A percentile compares a stretch with the other conserved stretches of the same genome.
Conservation (phyloP, 2,888 invertebrate species). For the Pandemis heparana region DNA sequence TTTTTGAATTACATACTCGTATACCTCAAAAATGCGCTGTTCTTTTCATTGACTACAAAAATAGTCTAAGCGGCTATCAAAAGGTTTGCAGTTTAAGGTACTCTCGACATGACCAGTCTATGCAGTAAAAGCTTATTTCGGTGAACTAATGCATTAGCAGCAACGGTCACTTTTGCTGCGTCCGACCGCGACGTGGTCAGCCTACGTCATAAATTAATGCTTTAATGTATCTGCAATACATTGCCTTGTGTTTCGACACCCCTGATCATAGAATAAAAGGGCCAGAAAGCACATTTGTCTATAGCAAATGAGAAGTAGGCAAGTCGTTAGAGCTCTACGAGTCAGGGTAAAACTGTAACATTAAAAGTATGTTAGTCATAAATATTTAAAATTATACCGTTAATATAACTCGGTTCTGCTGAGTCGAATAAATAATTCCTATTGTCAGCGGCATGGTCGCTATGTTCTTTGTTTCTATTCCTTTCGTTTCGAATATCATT, state of each 20-base stretch:
- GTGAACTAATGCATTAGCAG: constrained; percentile 1
- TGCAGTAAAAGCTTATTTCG: background rate
- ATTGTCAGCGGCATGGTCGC: constrained; percentile 8
- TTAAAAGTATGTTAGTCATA: background rate
- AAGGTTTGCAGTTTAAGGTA: background rate
- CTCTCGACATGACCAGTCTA: background rate
- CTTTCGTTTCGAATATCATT: constrained; percentile 78
- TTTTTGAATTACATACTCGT: too few species aligned
- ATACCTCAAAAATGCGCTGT: too few species aligned
- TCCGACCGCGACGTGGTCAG: background rate
- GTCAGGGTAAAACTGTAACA: background rate
- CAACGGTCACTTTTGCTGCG: constrained; percentile 5
- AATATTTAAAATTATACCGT: background rate
- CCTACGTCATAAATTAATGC: constrained; percentile 38
- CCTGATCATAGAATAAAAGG: constrained; percentile 30
- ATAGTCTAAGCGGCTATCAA: background rate
- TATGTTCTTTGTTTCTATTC: constrained; percentile 67
- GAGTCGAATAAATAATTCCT: background rate
- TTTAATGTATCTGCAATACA: constrained; percentile 35
- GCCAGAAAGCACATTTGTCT: constrained; percentile 10
- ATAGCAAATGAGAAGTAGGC: background rate
- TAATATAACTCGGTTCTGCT: background rate
- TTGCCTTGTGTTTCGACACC: constrained; percentile 34
- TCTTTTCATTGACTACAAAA: background rate
- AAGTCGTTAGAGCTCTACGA: background rate